Evolutionary conservation across 2,888 invertebrate genomes (phyloP).

Genomic region (Dynastes grantii): DNA sequence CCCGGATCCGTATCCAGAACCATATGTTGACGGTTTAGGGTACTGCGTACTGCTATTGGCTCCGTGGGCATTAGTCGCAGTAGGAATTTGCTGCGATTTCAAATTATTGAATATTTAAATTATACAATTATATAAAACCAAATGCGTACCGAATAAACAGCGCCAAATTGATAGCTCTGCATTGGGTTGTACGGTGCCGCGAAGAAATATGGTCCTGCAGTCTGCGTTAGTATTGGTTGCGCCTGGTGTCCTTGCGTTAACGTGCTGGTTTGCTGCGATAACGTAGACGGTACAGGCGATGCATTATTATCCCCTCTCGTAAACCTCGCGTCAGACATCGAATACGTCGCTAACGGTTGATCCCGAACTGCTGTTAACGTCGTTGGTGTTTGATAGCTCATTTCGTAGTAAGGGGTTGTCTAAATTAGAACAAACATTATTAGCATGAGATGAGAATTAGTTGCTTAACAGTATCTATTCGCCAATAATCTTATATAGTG

Average conservation of each 20-base stretch:
- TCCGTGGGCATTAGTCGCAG: slow-evolving; percentile 81
- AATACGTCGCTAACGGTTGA: slow-evolving; percentile 79
- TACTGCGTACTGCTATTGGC: slow-evolving; percentile 82
- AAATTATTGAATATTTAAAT: background rate
- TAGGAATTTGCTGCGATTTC: slow-evolving; percentile 76
- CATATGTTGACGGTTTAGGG: slow-evolving; percentile 76
- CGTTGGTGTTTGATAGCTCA: slow-evolving; percentile 83
- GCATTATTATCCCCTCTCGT: slow-evolving; percentile 85
- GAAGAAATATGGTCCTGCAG: slow-evolving; percentile 84
- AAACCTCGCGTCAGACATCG: slow-evolving; percentile 81
- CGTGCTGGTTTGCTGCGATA: slow-evolving; percentile 80
- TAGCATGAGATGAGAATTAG: background rate
- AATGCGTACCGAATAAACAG: slow-evolving; percentile 81
- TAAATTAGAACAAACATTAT: slow-evolving; percentile 55
- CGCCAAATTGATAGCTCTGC: slow-evolving; percentile 81
- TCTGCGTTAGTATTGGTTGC: slow-evolving; percentile 75
- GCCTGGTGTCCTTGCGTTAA: slow-evolving; percentile 74
- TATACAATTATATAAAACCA: slow-evolving; percentile 4
- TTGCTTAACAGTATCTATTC: too few relatives aligned
- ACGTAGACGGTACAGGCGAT: slow-evolving; percentile 84
- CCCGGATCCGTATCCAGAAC: slow-evolving; percentile 76
- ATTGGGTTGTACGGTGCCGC: slow-evolving; percentile 79
- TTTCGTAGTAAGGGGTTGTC: slow-evolving; percentile 80
- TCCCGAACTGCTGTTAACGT: slow-evolving; percentile 80
- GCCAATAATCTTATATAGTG: too few relatives aligned